Base-by-base conservation (phyloP, 23 tunicate species). In the Clavelina lepadiformis region DNA sequence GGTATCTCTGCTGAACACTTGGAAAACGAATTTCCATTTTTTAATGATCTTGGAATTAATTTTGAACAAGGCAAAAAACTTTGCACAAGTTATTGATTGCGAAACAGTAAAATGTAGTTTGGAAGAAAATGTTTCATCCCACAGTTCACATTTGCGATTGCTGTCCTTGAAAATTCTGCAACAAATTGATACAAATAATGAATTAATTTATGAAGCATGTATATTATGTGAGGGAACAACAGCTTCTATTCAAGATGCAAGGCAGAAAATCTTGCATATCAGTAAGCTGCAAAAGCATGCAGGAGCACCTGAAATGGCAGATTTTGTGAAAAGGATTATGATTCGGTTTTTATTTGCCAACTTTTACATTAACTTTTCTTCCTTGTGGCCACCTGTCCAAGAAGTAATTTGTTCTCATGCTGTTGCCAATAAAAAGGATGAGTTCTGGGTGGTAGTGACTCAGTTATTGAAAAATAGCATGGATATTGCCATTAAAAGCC, bases 381-480 rank as follows among this genome's bases (percentile, higher is more conserved):
- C 75, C 5, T 54, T 74, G 21, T 81, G 91, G 91, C 50, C 54
- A 0, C 79, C 64, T 7, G 64, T 78, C 18, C 91, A 78, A 36
- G 70, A 75, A 11, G 46, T 69, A 1, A 31, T 89, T 25, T 35
- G 71, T 41, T 63, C 89, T 26, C 56, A 61, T 49, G 59, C 86
- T 0, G 37, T 71, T 26, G 50, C 44, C 7, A 54, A 67, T 28
- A 38, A 35, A 49, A 47, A 64, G 2, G 78, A 75, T 61, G 41
- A 21, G 2, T 71, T 81, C 60, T 89, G 97, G 97, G 27, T 2
- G 18, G 5, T 89, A 4, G 63, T 89, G 31, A 70, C 81, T 56
- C 70, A 89, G 28, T 31, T 69, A 33, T 51, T 81, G 61, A 47
- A 46, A 69, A 33, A 71, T 23, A 53, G 72, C 35, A 66, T 76